These are phyloP conservation scores for Notiomystis cincta DNA, from an alignment of 2,113 vertebrate genomes.

Conservation along the genomic window DNA sequence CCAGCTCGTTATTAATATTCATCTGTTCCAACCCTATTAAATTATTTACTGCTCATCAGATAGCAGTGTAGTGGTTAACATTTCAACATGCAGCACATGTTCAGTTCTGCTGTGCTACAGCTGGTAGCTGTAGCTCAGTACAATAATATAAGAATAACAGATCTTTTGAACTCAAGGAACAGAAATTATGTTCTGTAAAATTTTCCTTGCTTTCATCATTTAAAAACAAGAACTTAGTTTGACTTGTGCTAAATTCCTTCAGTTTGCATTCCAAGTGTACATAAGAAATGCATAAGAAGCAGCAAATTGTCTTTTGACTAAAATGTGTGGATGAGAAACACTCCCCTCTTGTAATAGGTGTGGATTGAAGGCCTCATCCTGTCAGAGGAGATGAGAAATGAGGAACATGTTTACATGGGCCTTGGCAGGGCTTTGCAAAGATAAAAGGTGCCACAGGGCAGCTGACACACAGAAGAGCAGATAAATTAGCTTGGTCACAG, in stretches of 20 bases:
- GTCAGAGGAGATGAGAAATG: neutral
- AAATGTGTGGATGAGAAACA: neutral
- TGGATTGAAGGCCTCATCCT: neutral
- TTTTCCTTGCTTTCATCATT: neutral
- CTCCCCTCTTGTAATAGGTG: neutral
- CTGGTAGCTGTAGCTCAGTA: neutral
- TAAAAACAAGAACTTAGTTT: neutral
- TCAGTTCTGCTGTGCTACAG: neutral
- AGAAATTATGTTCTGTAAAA: neutral
- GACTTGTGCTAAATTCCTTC: neutral
- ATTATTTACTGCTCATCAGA: neutral
- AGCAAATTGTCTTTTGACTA: neutral
- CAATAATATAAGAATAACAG: neutral
- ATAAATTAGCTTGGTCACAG: neutral
- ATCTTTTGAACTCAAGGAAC: neutral
- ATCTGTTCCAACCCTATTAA: neutral
- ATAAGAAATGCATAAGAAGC: neutral
- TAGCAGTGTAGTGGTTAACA: neutral
- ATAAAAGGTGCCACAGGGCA: neutral
- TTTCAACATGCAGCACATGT: neutral
- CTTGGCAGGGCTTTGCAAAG: neutral
- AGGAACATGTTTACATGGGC: neutral
- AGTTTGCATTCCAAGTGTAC: neutral
- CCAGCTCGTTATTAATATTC: neutral
- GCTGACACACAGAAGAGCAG: neutral